These are phyloP conservation scores for Phaethon lepturus DNA, from an alignment of 2,113 vertebrate species.

Conservation along the genomic window DNA sequence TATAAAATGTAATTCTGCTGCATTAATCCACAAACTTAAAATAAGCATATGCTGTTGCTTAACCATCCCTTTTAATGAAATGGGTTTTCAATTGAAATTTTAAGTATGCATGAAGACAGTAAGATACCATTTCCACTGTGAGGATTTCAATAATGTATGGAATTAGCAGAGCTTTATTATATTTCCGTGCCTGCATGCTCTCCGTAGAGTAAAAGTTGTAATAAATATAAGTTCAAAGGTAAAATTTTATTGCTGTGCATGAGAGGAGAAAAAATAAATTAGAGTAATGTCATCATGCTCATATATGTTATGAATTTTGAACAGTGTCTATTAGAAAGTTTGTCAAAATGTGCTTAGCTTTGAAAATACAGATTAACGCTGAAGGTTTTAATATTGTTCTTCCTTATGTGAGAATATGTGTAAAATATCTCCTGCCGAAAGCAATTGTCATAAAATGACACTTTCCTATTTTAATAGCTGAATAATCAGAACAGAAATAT, in stretches of 20 bases:
- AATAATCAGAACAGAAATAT: conserved; percentile 69
- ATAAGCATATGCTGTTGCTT: conserved; percentile 44
- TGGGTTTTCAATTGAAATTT: conserved; percentile 71
- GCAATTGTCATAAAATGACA: conserved; percentile 68
- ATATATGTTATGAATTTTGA: conserved; percentile 81
- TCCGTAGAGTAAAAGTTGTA: conserved; percentile 73
- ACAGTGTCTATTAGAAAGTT: conserved; percentile 77
- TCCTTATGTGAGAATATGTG: conserved; percentile 71
- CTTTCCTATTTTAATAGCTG: conserved; percentile 71
- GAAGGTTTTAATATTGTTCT: conserved; percentile 80
- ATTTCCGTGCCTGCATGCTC: conserved; percentile 69
- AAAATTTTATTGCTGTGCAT: conserved; percentile 69
- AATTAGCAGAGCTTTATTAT: conserved; percentile 79
- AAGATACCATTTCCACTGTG: conserved; percentile 71
- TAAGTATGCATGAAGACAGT: conserved; percentile 73
- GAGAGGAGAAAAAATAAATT: conserved; percentile 77
- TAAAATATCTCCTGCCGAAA: conserved; percentile 75
- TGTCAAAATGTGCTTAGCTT: conserved; percentile 78
- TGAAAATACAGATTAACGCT: conserved; percentile 79
- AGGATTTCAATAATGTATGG: conserved; percentile 79
- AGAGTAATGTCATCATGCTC: conserved; percentile 75
- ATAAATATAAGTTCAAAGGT: conserved; percentile 81
- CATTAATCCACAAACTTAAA: background rate
- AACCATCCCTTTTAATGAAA: conserved; percentile 61
- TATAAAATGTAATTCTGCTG: background rate